Percentiles rank a stretch among this genome's conserved stretches.
phyloP scores from a whole-genome alignment of 2,113 vertebrate species.

The Nothoprocta pentlandii region DNA sequence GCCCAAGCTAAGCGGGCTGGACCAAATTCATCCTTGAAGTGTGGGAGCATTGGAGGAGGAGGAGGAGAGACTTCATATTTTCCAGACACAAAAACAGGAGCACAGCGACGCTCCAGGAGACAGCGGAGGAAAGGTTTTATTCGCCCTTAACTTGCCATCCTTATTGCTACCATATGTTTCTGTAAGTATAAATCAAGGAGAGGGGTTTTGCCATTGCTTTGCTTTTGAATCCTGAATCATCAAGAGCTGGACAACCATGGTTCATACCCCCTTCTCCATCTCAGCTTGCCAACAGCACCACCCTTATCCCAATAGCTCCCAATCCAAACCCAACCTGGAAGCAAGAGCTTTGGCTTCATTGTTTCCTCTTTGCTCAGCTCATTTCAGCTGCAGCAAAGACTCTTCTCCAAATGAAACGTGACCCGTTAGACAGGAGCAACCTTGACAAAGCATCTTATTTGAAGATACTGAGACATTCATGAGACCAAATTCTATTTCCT shows the following conservation, averaged over 20 bases:
- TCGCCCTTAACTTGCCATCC: background rate
- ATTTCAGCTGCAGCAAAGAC: background rate
- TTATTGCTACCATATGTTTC: background rate
- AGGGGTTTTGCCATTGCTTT: background rate
- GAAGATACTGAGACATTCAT: slow-evolving; percentile 4
- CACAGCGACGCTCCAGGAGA: background rate
- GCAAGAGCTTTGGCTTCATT: background rate
- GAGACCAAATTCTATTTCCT: background rate
- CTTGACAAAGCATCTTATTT: background rate
- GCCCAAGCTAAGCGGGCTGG: background rate
- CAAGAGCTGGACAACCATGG: background rate
- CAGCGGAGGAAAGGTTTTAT: background rate
- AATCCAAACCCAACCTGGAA: background rate
- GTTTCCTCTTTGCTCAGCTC: background rate
- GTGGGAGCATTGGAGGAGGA: background rate
- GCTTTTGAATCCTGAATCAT: background rate
- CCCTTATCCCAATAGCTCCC: fast-evolving
- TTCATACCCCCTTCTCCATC: background rate
- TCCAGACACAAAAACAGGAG: background rate
- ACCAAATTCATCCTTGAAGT: background rate
- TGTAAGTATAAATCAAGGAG: background rate
- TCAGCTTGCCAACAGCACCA: fast-evolving
- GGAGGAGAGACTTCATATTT: background rate
- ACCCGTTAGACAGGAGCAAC: background rate
- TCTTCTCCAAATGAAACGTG: background rate